Evolutionary conservation across 1,140 invertebrate species (phyloP).

Genomic region (Sycophaga agraensis): DNA sequence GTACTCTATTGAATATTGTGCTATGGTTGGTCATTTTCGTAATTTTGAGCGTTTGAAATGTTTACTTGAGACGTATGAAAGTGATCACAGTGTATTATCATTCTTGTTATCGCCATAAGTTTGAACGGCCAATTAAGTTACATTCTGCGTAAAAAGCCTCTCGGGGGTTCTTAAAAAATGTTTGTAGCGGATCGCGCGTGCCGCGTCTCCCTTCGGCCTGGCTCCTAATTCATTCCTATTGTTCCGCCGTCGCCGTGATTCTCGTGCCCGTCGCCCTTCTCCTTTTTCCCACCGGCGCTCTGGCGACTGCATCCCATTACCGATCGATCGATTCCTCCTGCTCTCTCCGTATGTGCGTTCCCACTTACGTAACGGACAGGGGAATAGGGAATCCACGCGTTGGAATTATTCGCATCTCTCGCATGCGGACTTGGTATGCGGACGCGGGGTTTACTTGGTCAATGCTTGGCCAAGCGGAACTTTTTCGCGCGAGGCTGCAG

Average conservation of each 20-base stretch:
- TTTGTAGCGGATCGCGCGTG: no score
- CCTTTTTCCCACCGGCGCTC: neutral
- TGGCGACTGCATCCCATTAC: constrained; percentile 46
- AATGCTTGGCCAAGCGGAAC: neutral
- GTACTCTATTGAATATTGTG: no score
- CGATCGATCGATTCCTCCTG: constrained; percentile 32
- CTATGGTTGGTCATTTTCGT: no score
- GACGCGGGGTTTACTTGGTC: neutral
- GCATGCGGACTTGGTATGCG: neutral
- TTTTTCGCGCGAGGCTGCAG: neutral
- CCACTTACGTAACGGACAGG: constrained; percentile 6
- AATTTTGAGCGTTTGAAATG: no score
- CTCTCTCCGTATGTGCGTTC: neutral
- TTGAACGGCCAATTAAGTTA: no score
- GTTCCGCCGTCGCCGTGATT: constrained; percentile 1
- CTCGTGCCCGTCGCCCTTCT: neutral
- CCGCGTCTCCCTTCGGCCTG: neutral
- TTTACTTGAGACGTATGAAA: no score
- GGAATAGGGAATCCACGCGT: no score
- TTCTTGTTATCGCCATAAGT: no score
- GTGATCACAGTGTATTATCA: no score
- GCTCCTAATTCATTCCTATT: constrained; percentile 18
- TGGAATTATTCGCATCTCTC: constrained; percentile 3
- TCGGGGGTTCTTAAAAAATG: no score
- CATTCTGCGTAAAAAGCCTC: no score